A percentile compares a stretch with the other conserved stretches of the same genome.
Conservation (phyloP, 2,113 vertebrate genomes). For the Rhea americana region DNA sequence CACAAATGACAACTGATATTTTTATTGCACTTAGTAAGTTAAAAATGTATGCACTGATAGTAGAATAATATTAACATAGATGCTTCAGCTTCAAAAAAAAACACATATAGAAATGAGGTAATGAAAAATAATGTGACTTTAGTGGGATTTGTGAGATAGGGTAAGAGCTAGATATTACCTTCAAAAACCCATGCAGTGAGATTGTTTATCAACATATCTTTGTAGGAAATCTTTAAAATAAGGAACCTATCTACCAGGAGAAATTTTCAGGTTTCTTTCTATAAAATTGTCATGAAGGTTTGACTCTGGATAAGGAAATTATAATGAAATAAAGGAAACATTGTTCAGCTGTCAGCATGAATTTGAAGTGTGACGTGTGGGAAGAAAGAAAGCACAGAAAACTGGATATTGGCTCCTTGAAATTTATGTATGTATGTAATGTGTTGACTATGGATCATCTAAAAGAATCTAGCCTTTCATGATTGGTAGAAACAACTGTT, state of each 20-base stretch:
- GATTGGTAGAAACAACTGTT: constrained; percentile 55
- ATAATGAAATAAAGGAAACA: constrained; percentile 70
- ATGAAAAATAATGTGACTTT: not conserved
- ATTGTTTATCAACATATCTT: constrained; percentile 40
- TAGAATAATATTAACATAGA: not conserved
- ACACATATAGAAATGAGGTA: not conserved
- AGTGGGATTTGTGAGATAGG: not conserved
- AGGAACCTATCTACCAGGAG: constrained; percentile 47
- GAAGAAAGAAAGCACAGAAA: constrained; percentile 56
- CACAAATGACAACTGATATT: not conserved
- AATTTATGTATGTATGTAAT: constrained; percentile 64
- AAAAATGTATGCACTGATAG: not conserved
- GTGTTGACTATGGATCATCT: constrained; percentile 48
- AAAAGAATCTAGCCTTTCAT: constrained; percentile 57
- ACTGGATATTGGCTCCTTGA: constrained; percentile 64
- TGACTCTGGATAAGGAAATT: constrained; percentile 67
- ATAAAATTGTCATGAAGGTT: constrained; percentile 62
- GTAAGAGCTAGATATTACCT: constrained; percentile 3
- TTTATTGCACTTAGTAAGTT: not conserved
- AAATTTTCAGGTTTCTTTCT: constrained; percentile 63
- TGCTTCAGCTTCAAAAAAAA: not conserved
- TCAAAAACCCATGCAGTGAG: constrained; percentile 3
- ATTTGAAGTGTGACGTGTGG: constrained; percentile 66
- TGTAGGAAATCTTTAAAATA: constrained; percentile 56
- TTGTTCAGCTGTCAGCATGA: constrained; percentile 71